Evolutionary conservation across 2,797 vertebrate species (phyloP).

Genomic region (Oophaga sylvatica): DNA sequence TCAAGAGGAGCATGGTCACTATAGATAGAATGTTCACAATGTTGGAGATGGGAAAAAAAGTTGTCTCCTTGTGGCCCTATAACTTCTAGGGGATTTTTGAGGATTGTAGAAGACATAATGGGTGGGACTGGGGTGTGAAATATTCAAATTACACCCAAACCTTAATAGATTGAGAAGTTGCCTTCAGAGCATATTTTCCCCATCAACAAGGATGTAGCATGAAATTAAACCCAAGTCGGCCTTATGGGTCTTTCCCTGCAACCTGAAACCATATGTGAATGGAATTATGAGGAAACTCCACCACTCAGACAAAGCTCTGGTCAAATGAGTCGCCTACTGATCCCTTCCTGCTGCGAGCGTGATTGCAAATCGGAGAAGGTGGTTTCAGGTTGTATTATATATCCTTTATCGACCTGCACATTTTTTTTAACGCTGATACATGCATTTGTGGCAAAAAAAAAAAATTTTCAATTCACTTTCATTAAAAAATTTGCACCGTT

Average conservation of each 20-base stretch:
- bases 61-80: too few species aligned
- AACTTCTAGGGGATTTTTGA: too few species aligned
- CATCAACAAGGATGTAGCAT: not conserved
- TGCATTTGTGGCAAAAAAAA: too few species aligned
- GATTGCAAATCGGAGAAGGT: not conserved
- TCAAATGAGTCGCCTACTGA: not conserved
- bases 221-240: not conserved
- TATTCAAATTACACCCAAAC: too few species aligned
- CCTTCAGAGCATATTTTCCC: not conserved
- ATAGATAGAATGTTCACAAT: too few species aligned
- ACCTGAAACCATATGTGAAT: not conserved
- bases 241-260: not conserved
- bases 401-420: not conserved
- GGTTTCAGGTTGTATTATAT: not conserved
- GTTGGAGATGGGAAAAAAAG: too few species aligned
- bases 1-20: too few species aligned
- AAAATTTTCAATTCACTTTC: too few species aligned
- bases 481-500: too few species aligned
- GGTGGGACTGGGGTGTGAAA: too few species aligned
- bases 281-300: not conserved
- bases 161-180: not conserved
- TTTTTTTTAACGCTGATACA: too few species aligned
- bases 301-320: not conserved
- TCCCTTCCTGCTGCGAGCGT: not conserved
- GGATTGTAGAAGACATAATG: too few species aligned